Evolutionary conservation across 2,797 vertebrate species (phyloP), one percentile per base, ranked within the genome.

Genomic region (Catostomus latipinnis): DNA sequence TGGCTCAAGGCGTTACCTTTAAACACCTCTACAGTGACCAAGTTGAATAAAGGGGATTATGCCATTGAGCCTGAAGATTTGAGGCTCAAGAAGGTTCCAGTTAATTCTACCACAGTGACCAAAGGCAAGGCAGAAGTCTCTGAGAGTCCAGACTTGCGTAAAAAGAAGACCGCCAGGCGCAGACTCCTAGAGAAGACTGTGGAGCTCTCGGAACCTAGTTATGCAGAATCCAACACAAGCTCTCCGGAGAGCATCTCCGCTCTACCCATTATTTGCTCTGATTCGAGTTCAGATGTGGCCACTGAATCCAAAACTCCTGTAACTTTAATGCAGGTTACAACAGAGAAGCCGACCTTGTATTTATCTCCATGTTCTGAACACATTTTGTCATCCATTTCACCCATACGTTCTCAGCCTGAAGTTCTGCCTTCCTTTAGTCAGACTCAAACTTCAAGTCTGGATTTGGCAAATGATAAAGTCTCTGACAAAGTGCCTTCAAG

Each of bases 91-190:
- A 96, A 92, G 83, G 81, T 87, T 0, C 87, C 90, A 1, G 86
- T 98, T 67, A 93, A 93, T 66, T 95, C 95, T 14, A 88, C 90
- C 48, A 98, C 97, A 0, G 94, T 97, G 22, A 93, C 86, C 8
- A 99, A 98, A 91, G 86, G 81, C 71, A 94, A 90, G 88, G 88
- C 85, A 0, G 83, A 85, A 0, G 70, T 61, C 11, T 60, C 65
- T 13, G 22, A 62, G 6, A 88, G 87, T 45, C 66, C 73, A 0
- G 67, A 45, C 8, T 83, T 43, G 14, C 62, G 85, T 4, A 81
- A 76, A 61, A 34, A 34, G 34, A 94, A 90, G 78, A 96, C 94
- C 78, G 95, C 95, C 8, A 93, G 94, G 80, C 93, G 95, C n/a
- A 87, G 92, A 70, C 95, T 98, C 10, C 81, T 90, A 66, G 92